phyloP scores from a whole-genome alignment of 2,888 invertebrate genomes.

The Agrenia bidenticulata region DNA sequence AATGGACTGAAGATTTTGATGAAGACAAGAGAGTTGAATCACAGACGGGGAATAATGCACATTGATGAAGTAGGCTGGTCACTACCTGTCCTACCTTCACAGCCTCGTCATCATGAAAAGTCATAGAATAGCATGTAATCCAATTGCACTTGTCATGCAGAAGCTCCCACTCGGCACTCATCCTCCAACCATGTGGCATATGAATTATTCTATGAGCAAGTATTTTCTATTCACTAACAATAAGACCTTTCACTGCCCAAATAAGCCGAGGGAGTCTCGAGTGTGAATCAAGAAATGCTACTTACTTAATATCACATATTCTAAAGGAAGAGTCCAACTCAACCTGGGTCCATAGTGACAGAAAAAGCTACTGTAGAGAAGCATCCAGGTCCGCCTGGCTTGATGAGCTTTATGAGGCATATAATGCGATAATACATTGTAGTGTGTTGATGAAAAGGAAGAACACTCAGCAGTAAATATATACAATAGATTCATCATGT shows the following conservation, averaged over 20 bases:
- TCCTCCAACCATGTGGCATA: too few species aligned
- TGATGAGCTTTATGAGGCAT: conserved; percentile 16
- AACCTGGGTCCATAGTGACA: too few species aligned
- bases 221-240: too few species aligned
- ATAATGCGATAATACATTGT: conserved; percentile 9
- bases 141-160: background rate
- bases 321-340: too few species aligned
- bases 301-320: too few species aligned
- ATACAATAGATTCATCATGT: conserved; percentile 10
- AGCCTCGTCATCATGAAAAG: background rate
- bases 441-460: background rate
- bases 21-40: conserved; percentile 11
- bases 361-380: too few species aligned
- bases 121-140: conserved; percentile 3
- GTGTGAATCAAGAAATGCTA: too few species aligned
- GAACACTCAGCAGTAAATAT: conserved; percentile 1
- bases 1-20: conserved; percentile 45
- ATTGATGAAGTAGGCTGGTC: conserved; percentile 47
- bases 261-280: too few species aligned
- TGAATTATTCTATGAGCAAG: too few species aligned
- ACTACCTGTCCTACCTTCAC: background rate
- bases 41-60: conserved; percentile 38
- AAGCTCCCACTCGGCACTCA: background rate
- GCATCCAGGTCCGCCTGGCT: too few species aligned
- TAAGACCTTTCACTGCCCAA: too few species aligned